These are phyloP conservation scores for Ophion obscuratus DNA, from an alignment of 2,888 invertebrate genomes.

Conservation along the genomic window DNA sequence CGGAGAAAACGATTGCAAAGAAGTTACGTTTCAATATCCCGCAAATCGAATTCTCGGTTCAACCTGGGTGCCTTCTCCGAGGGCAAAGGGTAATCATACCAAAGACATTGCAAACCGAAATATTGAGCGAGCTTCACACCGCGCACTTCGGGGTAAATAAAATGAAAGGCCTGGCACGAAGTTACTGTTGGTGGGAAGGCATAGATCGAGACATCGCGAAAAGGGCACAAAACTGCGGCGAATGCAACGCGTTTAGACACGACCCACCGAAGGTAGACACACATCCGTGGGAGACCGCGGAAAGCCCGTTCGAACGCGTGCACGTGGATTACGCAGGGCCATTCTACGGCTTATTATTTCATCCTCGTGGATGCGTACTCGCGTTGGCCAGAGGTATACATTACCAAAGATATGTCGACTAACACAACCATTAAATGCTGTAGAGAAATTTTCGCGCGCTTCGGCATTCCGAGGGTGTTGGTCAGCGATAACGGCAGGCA, in stretches of 20 bases:
- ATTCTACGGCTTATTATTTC: conserved; percentile 54
- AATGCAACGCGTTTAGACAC: conserved; percentile 14
- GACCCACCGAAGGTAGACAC: conserved; percentile 39
- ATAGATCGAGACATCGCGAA: conserved; percentile 11
- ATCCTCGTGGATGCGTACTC: conserved; percentile 67
- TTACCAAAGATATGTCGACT: conserved; percentile 42
- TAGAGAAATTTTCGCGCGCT: conserved; percentile 53
- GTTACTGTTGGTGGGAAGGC: conserved; percentile 60
- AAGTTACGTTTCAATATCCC: too few species aligned
- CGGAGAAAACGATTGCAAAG: too few species aligned
- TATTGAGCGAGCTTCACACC: conserved; percentile 15
- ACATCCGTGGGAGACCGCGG: conserved; percentile 32
- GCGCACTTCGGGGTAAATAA: neutral
- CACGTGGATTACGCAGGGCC: conserved; percentile 56
- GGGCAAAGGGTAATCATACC: conserved; percentile 64
- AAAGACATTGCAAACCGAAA: conserved; percentile 19
- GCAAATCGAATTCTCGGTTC: too few species aligned
- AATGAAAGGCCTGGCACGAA: conserved; percentile 59
- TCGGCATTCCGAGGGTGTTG: conserved; percentile 41
- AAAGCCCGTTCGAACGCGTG: conserved; percentile 26
- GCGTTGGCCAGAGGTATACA: conserved; percentile 47
- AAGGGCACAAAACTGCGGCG: neutral
- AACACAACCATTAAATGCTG: conserved; percentile 49
- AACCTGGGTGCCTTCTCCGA: conserved; percentile 49
- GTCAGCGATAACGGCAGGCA: conserved; percentile 59